These are phyloP conservation scores for Trogon surrucura DNA, from an alignment of 2,113 vertebrate species.

Conservation along the genomic window DNA sequence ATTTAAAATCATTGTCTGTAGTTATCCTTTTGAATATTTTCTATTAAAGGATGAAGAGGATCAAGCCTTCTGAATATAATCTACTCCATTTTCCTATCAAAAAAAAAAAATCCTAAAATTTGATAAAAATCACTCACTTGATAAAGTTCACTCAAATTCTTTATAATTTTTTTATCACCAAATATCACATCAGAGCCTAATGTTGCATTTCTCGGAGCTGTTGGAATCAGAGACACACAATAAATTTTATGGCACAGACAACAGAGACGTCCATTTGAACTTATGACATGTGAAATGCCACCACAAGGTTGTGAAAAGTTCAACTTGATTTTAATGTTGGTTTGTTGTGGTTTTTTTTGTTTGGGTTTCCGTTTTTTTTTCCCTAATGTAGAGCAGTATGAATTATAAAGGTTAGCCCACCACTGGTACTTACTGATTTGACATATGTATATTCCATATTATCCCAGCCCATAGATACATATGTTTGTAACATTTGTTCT, in stretches of 20 bases:
- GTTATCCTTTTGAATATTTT: background rate
- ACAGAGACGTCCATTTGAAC: background rate
- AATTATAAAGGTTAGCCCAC: background rate
- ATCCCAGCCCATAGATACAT: background rate
- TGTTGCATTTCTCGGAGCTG: background rate
- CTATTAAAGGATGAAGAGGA: background rate
- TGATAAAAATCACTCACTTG: background rate
- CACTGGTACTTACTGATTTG: background rate
- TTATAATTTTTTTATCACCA: background rate
- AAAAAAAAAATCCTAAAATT: background rate
- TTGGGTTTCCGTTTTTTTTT: background rate
- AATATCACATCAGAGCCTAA: background rate
- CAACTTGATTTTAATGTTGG: background rate
- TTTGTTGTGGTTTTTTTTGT: background rate
- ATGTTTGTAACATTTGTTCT: background rate
- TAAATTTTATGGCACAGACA: background rate
- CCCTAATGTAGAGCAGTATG: background rate
- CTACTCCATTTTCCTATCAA: background rate
- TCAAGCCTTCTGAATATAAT: background rate
- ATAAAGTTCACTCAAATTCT: background rate
- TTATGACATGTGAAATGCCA: background rate
- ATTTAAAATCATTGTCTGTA: background rate
- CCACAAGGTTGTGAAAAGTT: background rate
- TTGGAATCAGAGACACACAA: background rate
- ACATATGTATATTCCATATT: background rate